phyloP scores from a whole-genome alignment of 2,797 vertebrate species.

The Macrochelys suwanniensis region DNA sequence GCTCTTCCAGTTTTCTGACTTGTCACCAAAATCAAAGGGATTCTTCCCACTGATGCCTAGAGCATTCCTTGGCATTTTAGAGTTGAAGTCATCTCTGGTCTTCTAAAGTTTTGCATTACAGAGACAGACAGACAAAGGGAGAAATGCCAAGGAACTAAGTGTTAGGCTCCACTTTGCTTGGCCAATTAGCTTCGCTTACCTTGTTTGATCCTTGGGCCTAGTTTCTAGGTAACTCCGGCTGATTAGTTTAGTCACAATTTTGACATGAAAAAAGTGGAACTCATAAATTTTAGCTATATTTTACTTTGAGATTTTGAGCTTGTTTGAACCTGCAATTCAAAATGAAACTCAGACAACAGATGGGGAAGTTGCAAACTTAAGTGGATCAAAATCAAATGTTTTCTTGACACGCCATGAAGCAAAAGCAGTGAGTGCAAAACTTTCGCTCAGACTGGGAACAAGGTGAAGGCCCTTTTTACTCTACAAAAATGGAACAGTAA shows the following conservation, averaged over 20 bases:
- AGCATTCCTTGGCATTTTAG: not conserved
- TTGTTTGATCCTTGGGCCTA: fast-evolving
- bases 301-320: not conserved
- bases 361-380: not conserved
- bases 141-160: not conserved
- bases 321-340: not conserved
- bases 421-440: too few relatives aligned
- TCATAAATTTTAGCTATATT: not conserved
- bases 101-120: not conserved
- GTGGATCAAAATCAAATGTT: not conserved
- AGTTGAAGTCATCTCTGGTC: not conserved
- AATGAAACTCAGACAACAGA: not conserved
- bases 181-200: not conserved
- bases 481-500: not conserved
- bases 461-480: not conserved
- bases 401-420: not conserved
- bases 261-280: not conserved
- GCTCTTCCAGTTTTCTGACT: not conserved
- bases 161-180: not conserved
- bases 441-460: not conserved
- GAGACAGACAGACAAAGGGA: not conserved
- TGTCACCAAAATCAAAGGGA: not conserved
- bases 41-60: not conserved
- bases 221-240: not conserved
- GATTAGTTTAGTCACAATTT: not conserved